Percentiles rank a stretch among this genome's conserved stretches.
phyloP scores from a whole-genome alignment of 92 coral and sea anemone genomes.

The Isaurus tuberculatus region DNA sequence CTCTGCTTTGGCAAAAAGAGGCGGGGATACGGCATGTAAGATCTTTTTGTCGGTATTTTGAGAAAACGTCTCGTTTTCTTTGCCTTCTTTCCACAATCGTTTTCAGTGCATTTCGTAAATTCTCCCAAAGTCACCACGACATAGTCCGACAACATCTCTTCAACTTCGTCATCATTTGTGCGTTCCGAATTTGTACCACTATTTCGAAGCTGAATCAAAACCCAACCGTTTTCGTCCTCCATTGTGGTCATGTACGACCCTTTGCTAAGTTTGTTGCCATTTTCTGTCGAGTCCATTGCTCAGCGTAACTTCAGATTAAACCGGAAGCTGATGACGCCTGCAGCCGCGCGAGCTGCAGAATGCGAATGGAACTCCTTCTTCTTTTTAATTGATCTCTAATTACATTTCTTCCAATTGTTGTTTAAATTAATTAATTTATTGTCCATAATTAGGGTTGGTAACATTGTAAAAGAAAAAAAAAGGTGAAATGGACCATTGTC shows the following conservation, averaged over 20 bases:
- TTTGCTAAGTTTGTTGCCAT: background rate
- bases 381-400: conserved; percentile 21
- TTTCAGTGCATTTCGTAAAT: background rate
- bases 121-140: conserved; percentile 17
- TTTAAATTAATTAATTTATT: conserved; percentile 3
- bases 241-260: background rate
- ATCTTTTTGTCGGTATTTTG: background rate
- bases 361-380: conserved; percentile 18
- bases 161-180: background rate
- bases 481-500: too few relatives aligned
- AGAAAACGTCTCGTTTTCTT: background rate
- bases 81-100: background rate
- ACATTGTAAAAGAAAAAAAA: too few relatives aligned
- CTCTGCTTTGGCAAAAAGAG: background rate
- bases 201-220: conserved; percentile 2
- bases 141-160: conserved; percentile 27
- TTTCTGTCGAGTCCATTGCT: background rate
- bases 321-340: background rate
- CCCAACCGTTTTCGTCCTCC: conserved; percentile 39
- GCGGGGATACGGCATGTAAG: conserved; percentile 3
- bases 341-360: conserved; percentile 29
- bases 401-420: conserved; percentile 18
- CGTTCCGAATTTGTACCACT: background rate
- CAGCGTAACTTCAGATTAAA: background rate
- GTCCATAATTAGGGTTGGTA: too few relatives aligned